These are phyloP conservation scores for Chinchilla lanigera DNA, from an alignment of 2,113 vertebrate genomes.

Conservation along the genomic window DNA sequence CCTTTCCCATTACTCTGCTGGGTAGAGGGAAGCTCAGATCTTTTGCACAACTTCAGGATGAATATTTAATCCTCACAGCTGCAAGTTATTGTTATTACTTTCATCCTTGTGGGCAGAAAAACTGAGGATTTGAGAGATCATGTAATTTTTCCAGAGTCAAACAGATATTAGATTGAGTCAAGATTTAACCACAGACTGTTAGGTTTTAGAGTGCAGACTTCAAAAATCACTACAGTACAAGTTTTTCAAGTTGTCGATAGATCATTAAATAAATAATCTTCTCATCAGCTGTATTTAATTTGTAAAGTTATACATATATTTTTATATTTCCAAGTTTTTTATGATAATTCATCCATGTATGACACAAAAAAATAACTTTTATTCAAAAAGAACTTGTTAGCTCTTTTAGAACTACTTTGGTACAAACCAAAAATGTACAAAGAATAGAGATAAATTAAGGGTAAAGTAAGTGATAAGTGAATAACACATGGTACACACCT, in stretches of 20 bases:
- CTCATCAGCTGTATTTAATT: neutral
- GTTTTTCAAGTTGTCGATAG: neutral
- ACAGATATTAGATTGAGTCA: neutral
- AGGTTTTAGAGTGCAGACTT: neutral
- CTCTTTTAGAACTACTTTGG: neutral
- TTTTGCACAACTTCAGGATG: neutral
- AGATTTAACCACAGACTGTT: neutral
- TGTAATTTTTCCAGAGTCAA: conserved; percentile 2
- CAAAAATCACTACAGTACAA: neutral
- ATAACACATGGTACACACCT: neutral
- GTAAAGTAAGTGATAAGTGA: neutral
- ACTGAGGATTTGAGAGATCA: neutral
- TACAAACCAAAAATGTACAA: neutral
- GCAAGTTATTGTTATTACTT: neutral
- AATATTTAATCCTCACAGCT: neutral
- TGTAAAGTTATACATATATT: neutral
- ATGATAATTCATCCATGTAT: neutral
- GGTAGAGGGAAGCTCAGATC: neutral
- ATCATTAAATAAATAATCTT: neutral
- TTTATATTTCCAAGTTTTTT: neutral
- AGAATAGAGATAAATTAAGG: conserved; percentile 21
- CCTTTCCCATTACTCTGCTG: neutral
- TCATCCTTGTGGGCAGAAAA: neutral
- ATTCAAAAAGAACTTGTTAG: neutral
- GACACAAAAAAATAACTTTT: conserved; percentile 7